A percentile compares a stretch with the other conserved stretches of the same genome.
These are phyloP conservation scores for Gymnopithys bicolor DNA, from an alignment of 2,797 vertebrate genomes.

Conservation along the genomic window DNA sequence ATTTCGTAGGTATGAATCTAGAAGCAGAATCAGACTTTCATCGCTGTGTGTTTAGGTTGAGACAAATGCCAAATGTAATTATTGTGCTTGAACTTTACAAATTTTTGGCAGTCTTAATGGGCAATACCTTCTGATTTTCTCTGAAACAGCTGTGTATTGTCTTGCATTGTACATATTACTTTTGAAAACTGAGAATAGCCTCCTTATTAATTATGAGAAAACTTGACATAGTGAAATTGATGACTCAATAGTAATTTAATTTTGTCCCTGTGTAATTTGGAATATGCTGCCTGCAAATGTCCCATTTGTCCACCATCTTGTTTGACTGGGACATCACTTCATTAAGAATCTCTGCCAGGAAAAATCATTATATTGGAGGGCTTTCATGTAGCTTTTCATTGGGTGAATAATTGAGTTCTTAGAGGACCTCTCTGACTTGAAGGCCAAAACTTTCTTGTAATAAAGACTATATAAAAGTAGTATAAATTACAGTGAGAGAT, in stretches of 20 bases:
- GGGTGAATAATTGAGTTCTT: neutral
- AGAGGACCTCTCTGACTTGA: constrained; percentile 2
- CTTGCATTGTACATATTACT: neutral
- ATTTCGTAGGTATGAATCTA: neutral
- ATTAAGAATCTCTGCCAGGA: neutral
- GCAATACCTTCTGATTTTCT: neutral
- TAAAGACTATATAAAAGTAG: neutral
- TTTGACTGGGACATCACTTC: neutral
- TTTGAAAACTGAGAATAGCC: neutral
- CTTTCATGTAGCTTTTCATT: neutral
- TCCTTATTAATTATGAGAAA: neutral
- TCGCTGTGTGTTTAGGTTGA: neutral
- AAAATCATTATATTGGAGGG: neutral
- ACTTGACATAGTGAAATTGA: neutral
- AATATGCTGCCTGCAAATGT: neutral
- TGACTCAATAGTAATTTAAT: neutral
- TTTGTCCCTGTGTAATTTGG: neutral
- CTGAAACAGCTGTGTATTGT: neutral
- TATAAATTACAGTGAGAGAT: constrained; percentile 27
- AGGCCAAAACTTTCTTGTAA: constrained; percentile 28
- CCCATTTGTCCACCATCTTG: neutral
- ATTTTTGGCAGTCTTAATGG: neutral
- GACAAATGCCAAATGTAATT: neutral
- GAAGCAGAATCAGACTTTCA: neutral
- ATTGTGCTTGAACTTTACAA: neutral